Base-by-base conservation (phyloP, 1,140 invertebrate genomes). In the Centruroides sculpturatus region DNA sequence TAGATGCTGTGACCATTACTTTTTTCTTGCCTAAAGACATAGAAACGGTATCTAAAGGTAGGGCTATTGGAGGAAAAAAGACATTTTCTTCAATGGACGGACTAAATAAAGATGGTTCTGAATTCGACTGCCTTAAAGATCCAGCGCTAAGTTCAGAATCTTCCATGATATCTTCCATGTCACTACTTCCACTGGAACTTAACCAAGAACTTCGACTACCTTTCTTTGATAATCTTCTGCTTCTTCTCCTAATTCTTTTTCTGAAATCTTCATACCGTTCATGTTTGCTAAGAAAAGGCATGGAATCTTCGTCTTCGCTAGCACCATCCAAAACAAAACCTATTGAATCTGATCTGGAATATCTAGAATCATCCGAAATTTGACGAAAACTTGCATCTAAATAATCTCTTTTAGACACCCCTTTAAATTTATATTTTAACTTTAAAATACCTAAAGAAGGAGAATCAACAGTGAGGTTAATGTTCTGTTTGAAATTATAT, bases 131-230 rank as follows among this genome's bases (percentile, higher is more conserved):
- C n/a, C 64, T 46, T 5, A 59, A 57, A 35, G 35, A n/a, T 23
- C 55, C 36, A 59, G 12, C 10, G 5, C 9, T 12, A 35, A 47
- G 48, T 9, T 23, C 12, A 12, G 34, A 51, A 35, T 47, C 53
- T 59, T 35, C 56, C 54, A 66, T 61, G 10, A 67, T 67, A 59
- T 67, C 66, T 34, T 67, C 66, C 66, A 67, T 67, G 53, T 64
- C 63, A 56, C 64, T 66, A 47, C 59, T 60, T 12, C 62, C 50
- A 35, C 63, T 57, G 3, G 59, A 61, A 47, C 51, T 60, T n/a
- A 9, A 55, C 23, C 50, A 41, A 13, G 47, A 52, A 10, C 55
- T 56, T 23, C 63, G 47, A 6, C 54, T 51, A 34, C 59, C 35
- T 23, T 57, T 48, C 3, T 47, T 13, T 10, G 50, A 55, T 35